Conservation (phyloP, 2,113 vertebrate species). For the Microtus oregoni region DNA sequence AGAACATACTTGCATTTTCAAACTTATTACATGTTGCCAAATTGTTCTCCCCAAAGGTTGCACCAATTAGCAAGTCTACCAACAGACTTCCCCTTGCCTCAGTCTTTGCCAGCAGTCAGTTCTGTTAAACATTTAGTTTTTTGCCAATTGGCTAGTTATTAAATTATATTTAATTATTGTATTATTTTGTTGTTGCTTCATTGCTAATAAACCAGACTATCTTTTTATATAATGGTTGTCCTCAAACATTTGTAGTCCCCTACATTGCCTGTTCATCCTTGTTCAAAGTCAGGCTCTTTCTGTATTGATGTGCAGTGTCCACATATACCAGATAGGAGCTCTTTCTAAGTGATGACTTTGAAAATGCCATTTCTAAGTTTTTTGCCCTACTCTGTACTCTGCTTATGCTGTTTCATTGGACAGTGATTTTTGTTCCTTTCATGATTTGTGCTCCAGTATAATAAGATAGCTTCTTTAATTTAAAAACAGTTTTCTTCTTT, state of each 20-base stretch:
- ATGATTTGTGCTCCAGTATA: neutral
- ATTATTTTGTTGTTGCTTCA: conserved; percentile 40
- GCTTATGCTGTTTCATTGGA: conserved; percentile 20
- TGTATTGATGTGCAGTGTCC: neutral
- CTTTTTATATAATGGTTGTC: conserved; percentile 7
- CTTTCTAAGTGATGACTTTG: neutral
- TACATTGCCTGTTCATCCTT: neutral
- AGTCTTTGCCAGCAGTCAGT: neutral
- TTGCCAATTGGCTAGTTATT: conserved; percentile 28
- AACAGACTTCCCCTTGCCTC: conserved; percentile 8
- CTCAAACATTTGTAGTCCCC: neutral
- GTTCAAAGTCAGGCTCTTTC: neutral
- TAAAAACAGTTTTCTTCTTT: neutral
- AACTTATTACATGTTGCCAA: conserved; percentile 27
- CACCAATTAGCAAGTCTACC: neutral
- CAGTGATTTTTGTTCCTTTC: neutral
- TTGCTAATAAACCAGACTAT: neutral
- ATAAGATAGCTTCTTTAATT: neutral
- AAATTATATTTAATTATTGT: conserved; percentile 43
- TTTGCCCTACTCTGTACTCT: neutral
- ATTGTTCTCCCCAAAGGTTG: conserved; percentile 12
- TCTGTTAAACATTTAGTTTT: conserved; percentile 36
- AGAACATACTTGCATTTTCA: neutral
- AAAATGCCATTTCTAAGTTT: neutral
- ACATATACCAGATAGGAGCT: neutral